Evolutionary conservation across 2,888 invertebrate species (phyloP).

Genomic region (Lysandra coridon): DNA sequence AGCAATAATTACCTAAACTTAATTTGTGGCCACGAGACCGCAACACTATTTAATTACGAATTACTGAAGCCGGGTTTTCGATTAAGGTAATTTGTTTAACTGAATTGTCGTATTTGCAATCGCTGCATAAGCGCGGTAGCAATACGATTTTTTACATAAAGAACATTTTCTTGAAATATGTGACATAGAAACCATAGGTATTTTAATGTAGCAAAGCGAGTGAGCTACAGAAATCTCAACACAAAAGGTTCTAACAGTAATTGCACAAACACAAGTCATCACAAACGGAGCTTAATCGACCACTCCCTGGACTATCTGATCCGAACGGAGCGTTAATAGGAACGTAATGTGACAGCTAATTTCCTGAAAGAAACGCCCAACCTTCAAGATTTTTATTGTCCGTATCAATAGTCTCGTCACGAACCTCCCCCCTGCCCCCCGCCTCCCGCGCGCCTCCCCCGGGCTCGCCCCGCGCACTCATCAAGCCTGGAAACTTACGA

Average conservation of each 20-base stretch:
- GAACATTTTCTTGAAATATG: not conserved
- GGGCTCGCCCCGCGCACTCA: constrained; percentile 54
- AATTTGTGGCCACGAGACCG: constrained; percentile 51
- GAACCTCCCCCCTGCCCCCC: constrained; percentile 47
- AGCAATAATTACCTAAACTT: constrained; percentile 72
- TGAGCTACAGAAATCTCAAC: not conserved
- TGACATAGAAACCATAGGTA: not conserved
- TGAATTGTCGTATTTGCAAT: not conserved
- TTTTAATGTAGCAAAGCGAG: not conserved
- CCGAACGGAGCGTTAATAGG: constrained; percentile 56
- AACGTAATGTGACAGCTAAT: constrained; percentile 75
- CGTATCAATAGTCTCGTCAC: constrained; percentile 65
- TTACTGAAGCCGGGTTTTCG: constrained; percentile 31
- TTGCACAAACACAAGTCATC: constrained; percentile 25
- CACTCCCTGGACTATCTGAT: constrained; percentile 40
- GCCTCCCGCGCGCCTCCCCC: constrained; percentile 39
- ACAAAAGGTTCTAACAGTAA: constrained; percentile 19
- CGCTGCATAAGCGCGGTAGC: not conserved
- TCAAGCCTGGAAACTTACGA: constrained; percentile 70
- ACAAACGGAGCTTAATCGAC: constrained; percentile 33
- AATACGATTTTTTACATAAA: not conserved
- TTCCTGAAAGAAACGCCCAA: constrained; percentile 66
- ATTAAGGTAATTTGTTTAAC: not conserved
- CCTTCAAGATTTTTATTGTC: constrained; percentile 65
- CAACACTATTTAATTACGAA: constrained; percentile 49